These are phyloP conservation scores for Notothenia coriiceps DNA, from an alignment of 2,113 vertebrate species.

Conservation along the genomic window DNA sequence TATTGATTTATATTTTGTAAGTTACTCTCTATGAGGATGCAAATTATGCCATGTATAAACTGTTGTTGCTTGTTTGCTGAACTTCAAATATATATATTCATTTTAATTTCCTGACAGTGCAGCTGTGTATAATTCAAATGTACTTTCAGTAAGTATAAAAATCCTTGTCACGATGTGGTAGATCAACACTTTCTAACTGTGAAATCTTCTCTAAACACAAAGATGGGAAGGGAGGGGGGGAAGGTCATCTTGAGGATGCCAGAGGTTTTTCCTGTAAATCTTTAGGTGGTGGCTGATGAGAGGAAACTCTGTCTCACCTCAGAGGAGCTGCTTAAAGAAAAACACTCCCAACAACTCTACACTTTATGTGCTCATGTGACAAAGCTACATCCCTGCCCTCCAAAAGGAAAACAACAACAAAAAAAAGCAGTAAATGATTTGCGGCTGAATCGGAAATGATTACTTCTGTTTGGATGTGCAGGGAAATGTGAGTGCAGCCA, in stretches of 20 bases:
- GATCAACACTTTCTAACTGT: neutral
- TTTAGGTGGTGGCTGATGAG: slow-evolving; percentile 35
- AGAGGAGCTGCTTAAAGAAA: slow-evolving; percentile 46
- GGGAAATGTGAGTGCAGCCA: slow-evolving; percentile 28
- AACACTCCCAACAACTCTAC: slow-evolving; percentile 15
- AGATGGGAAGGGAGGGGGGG: slow-evolving; percentile 29
- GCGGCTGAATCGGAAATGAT: slow-evolving; percentile 38
- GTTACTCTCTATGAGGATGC: too few species aligned
- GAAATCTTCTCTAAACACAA: slow-evolving; percentile 60
- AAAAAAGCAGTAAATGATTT: slow-evolving; percentile 37
- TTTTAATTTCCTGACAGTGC: too few species aligned
- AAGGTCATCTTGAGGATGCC: slow-evolving; percentile 48
- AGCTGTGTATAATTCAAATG: too few species aligned
- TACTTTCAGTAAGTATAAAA: too few species aligned
- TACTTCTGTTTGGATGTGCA: slow-evolving; percentile 25
- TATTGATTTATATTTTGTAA: too few species aligned
- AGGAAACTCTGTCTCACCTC: slow-evolving; percentile 57
- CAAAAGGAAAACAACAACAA: slow-evolving; percentile 43
- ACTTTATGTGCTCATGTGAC: neutral
- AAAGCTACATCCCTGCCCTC: slow-evolving; percentile 15
- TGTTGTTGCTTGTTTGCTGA: too few species aligned
- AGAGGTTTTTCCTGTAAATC: slow-evolving; percentile 57
- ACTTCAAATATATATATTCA: too few species aligned
- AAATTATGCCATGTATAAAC: too few species aligned
- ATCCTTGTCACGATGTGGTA: neutral